phyloP scores from a whole-genome alignment of 2,888 invertebrate species.

The Osedax frankpressi region DNA sequence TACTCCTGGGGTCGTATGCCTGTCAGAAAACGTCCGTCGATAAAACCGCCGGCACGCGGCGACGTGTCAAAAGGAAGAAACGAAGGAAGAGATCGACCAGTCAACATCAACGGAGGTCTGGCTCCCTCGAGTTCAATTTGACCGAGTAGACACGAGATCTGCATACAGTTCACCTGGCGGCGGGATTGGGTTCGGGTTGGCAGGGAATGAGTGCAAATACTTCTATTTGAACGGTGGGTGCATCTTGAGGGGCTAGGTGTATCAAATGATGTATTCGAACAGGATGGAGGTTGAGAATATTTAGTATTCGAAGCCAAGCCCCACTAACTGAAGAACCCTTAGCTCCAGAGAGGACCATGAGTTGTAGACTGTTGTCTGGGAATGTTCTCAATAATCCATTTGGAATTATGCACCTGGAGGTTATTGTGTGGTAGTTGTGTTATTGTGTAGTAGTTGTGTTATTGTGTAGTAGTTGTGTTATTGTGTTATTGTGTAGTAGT shows the following conservation, averaged over 20 bases:
- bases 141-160: slow-evolving; percentile 90
- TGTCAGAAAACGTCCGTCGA: slow-evolving; percentile 88
- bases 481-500: too few relatives aligned
- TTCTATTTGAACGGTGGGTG: too few relatives aligned
- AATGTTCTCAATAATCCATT: slow-evolving; percentile 71
- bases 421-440: too few relatives aligned
- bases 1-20: slow-evolving; percentile 97
- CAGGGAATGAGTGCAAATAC: too few relatives aligned
- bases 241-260: too few relatives aligned
- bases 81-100: slow-evolving; percentile 75
- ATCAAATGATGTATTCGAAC: too few relatives aligned
- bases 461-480: too few relatives aligned
- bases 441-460: too few relatives aligned
- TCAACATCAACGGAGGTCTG: slow-evolving; percentile 84
- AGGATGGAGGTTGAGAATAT: too few relatives aligned
- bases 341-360: slow-evolving; percentile 96
- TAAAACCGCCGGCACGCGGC: slow-evolving; percentile 87
- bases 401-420: slow-evolving; percentile 50
- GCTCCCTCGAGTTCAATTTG: slow-evolving; percentile 98
- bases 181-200: too few relatives aligned
- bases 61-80: slow-evolving; percentile 74
- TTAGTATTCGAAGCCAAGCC: too few relatives aligned
- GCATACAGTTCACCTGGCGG: slow-evolving; percentile 71
- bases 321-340: slow-evolving; percentile 79
- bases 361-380: slow-evolving; percentile 85